Evolutionary conservation across 2,797 vertebrate species (phyloP), one percentile per base, ranked within the genome.

Genomic region (Strix occidentalis): DNA sequence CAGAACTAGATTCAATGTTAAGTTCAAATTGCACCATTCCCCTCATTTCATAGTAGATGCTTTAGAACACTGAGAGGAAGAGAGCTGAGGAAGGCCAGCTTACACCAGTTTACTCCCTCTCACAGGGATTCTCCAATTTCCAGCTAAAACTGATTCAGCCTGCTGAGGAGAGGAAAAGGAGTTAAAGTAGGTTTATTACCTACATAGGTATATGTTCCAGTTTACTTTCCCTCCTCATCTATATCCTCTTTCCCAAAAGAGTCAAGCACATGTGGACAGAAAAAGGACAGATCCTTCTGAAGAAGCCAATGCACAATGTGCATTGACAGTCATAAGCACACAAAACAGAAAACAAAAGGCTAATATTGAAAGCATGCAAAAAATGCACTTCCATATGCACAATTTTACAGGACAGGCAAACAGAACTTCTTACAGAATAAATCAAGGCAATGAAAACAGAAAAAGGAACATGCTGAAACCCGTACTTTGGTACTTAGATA

Each of bases 401-500:
- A 1, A 18, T 83, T 92, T 89, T 87, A 91, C 26, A 83, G 68
- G 21, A 69, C 9, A 75, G 45, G 10, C 37, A 85, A 91, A 76
- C 10, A 93, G 48, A 89, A 75, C 29, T 91, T 94, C 70, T 74
- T 39, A 74, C 26, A 68, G 57, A 91, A 93, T 65, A 94, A 93
- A 92, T 82, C 33, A 88, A 87, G 91, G 50, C 60, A 87, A 60
- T 77, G 39, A 79, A 80, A 96, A 77, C 28, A 60, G 84, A 53
- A 83, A 72, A 83, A 66, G 29, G 37, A 66, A 57, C 25, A 53
- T 70, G 48, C n/a, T 75, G 64, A 94, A 94, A 78, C 4, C 11
- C 16, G 18, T 87, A 74, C 24, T 74, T 80, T 0, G 0, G 15
- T 76, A 89, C 29, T 71, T 70, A 68, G 31, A 77, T 48, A 94